A percentile compares a stretch with the other conserved stretches of the same genome.
Conservation (phyloP, 2,113 vertebrate genomes). For the Corythoichthys intestinalis region DNA sequence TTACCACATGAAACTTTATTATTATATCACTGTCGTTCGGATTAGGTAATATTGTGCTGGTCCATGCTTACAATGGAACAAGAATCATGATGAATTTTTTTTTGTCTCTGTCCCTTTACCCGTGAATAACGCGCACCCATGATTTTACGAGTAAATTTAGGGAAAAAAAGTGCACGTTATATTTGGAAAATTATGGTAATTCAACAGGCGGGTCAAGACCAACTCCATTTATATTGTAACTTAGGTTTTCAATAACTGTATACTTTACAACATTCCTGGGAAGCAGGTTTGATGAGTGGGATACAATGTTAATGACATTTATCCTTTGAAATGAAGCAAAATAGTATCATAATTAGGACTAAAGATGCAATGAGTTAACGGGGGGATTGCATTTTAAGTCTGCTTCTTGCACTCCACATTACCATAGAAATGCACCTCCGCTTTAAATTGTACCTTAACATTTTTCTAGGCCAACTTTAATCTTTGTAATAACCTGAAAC, state of each 20-base stretch:
- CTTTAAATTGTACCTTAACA: neutral
- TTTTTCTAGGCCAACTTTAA: too few relatives aligned
- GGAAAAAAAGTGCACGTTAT: too few relatives aligned
- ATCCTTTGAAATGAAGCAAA: slow-evolving; percentile 23
- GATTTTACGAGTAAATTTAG: too few relatives aligned
- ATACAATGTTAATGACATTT: neutral
- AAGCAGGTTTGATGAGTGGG: neutral
- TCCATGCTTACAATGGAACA: too few relatives aligned
- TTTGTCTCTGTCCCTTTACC: too few relatives aligned
- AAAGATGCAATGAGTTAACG: slow-evolving; percentile 8
- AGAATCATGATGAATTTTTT: too few relatives aligned
- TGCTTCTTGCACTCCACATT: slow-evolving; percentile 13
- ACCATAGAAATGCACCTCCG: neutral
- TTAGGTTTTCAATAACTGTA: neutral
- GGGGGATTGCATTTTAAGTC: slow-evolving; percentile 7
- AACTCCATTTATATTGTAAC: neutral
- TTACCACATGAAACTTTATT: too few relatives aligned
- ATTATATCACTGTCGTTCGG: too few relatives aligned
- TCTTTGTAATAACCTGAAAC: too few relatives aligned
- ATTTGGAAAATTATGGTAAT: too few relatives aligned
- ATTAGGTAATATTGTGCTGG: too few relatives aligned
- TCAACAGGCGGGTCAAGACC: neutral
- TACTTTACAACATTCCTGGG: neutral
- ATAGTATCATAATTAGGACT: slow-evolving; percentile 7
- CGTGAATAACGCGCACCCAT: too few relatives aligned